Percentiles rank a stretch among this genome's conserved stretches.
Conservation (phyloP, 2,113 vertebrate genomes). For the Cyrtonyx montezumae region DNA sequence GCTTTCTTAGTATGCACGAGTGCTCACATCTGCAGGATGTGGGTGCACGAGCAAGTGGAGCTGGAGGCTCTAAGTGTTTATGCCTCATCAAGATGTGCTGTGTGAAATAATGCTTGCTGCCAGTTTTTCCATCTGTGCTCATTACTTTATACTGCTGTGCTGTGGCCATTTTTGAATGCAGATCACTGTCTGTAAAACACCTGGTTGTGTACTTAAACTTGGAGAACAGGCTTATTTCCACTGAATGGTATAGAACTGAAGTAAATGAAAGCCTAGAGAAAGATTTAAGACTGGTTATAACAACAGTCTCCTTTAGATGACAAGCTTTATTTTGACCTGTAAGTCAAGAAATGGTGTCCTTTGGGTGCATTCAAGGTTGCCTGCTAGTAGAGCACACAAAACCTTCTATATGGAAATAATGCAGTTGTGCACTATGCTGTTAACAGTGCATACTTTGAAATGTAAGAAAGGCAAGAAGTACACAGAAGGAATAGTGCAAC, state of each 20-base stretch:
- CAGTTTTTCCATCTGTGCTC: background rate
- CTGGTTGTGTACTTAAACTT: background rate
- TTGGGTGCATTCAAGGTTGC: background rate
- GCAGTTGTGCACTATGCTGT: constrained; percentile 1
- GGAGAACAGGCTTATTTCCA: background rate
- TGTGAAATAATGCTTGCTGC: background rate
- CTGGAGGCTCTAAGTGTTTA: background rate
- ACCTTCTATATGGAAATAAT: background rate
- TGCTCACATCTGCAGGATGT: background rate
- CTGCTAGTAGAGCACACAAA: background rate
- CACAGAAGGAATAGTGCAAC: background rate
- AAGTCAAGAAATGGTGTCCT: background rate
- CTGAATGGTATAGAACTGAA: background rate
- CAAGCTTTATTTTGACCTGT: background rate
- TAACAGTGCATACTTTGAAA: background rate
- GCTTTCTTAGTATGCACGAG: background rate
- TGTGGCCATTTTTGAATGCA: background rate
- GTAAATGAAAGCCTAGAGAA: background rate
- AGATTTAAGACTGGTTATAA: background rate
- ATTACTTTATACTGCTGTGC: background rate
- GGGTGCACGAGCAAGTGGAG: background rate
- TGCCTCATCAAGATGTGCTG: background rate
- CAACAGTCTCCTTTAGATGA: background rate
- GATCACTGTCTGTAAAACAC: background rate
- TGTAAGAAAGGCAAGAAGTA: background rate